Evolutionary conservation across 2,113 vertebrate genomes (phyloP).

Genomic region (Petroica traversi): DNA sequence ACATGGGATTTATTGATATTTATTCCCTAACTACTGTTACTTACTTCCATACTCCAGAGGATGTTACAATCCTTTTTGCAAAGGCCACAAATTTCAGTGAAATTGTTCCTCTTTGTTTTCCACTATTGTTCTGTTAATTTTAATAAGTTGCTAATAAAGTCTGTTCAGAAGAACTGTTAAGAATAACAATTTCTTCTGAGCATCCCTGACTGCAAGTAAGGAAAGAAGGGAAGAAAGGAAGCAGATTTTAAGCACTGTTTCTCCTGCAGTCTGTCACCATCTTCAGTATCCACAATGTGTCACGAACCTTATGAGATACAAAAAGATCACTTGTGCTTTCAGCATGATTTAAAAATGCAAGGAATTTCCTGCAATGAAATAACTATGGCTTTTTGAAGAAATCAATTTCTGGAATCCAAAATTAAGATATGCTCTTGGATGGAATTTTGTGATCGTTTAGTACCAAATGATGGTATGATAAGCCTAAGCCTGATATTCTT

Average conservation of each 20-base stretch:
- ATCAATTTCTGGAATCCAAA: neutral
- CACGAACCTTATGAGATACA: neutral
- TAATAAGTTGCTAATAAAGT: neutral
- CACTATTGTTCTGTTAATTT: neutral
- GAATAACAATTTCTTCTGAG: neutral
- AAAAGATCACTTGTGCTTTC: neutral
- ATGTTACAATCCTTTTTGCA: neutral
- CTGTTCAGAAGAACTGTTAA: neutral
- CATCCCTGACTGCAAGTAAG: neutral
- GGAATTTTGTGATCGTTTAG: neutral
- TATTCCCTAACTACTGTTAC: neutral
- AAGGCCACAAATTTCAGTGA: neutral
- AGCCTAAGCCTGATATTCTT: neutral
- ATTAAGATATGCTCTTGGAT: neutral
- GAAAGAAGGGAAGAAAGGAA: neutral
- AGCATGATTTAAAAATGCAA: neutral
- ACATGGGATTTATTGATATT: neutral
- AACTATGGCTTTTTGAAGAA: neutral
- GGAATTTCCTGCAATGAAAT: neutral
- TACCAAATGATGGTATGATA: neutral
- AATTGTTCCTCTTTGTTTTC: neutral
- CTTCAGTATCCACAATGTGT: neutral
- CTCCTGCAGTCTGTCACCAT: neutral
- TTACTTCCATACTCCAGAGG: neutral
- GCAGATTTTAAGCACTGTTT: neutral